These are phyloP conservation scores for Zosterops hypoxanthus DNA, from an alignment of 2,113 vertebrate species.

Conservation along the genomic window DNA sequence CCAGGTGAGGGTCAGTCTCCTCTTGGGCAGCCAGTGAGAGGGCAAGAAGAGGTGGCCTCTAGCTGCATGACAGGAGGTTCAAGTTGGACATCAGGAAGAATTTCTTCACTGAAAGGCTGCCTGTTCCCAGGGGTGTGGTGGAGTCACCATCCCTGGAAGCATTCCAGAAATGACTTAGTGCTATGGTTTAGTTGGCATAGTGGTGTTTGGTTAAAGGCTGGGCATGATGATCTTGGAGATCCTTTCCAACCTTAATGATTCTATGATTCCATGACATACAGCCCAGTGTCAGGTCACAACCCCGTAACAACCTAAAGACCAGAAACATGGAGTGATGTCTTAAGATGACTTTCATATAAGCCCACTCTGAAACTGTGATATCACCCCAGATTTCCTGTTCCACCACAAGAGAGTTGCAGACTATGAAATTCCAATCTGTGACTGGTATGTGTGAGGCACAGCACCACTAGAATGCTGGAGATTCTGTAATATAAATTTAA, in stretches of 20 bases:
- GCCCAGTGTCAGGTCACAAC: not conserved
- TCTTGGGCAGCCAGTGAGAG: accelerated
- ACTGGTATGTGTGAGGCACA: not conserved
- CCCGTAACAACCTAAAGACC: not conserved
- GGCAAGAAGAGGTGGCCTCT: not conserved
- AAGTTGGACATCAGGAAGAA: not conserved
- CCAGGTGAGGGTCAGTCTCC: not conserved
- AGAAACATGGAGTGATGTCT: not conserved
- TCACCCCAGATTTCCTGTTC: not conserved
- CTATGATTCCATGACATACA: not conserved
- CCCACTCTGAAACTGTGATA: accelerated
- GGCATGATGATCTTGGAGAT: not conserved
- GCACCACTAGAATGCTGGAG: not conserved
- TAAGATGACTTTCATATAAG: not conserved
- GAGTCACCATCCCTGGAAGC: not conserved
- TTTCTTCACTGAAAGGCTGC: not conserved
- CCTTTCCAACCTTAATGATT: not conserved
- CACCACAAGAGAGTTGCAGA: not conserved
- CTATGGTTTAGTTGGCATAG: not conserved
- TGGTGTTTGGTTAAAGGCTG: not conserved
- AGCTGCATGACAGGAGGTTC: not conserved
- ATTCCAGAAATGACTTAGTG: not conserved
- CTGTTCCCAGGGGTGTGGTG: not conserved
- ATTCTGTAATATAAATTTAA: not conserved
- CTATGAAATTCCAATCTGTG: not conserved